A percentile compares a stretch with the other conserved stretches of the same genome.
These are phyloP conservation scores for Chaenocephalus aceratus DNA, from an alignment of 2,113 vertebrate genomes.

Conservation along the genomic window DNA sequence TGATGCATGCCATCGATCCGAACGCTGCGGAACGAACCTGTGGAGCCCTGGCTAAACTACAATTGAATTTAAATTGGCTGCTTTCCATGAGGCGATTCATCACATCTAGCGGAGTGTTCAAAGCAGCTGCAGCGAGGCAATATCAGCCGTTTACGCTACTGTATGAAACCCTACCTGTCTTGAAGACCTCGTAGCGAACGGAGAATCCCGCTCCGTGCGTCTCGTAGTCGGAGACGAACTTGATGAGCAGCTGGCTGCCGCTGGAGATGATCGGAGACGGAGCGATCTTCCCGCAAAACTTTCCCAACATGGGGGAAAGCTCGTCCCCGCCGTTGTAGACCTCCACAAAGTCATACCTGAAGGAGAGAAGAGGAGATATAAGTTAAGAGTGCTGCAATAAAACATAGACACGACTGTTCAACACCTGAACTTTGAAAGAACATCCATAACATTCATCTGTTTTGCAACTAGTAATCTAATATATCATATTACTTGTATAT, in stretches of 20 bases:
- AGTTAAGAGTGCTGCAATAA: not conserved
- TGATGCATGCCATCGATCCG: conserved; percentile 26
- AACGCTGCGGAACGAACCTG: conserved; percentile 5
- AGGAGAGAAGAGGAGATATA: not conserved
- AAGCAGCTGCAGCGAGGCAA: not conserved
- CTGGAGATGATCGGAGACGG: conserved; percentile 93
- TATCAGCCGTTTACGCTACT: not conserved
- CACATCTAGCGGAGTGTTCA: conserved; percentile 5
- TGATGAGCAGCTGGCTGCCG: conserved; percentile 93
- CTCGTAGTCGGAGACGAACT: conserved; percentile 98
- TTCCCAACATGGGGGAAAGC: conserved; percentile 86
- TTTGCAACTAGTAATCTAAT: no score
- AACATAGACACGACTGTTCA: no score
- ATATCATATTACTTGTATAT: no score
- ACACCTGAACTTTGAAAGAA: no score
- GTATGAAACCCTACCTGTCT: conserved; percentile 87
- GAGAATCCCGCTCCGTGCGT: conserved; percentile 98
- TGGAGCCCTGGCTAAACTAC: conserved; percentile 23
- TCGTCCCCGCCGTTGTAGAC: conserved; percentile 93
- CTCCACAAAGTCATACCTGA: conserved; percentile 98
- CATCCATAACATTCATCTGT: no score
- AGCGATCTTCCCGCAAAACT: conserved; percentile 98
- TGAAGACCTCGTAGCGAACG: conserved; percentile 98
- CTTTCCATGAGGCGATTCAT: conserved; percentile 44
- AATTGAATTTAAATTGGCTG: conserved; percentile 29